phyloP scores from a whole-genome alignment of 30 jellyfish, hydroid and myxozoan genomes.

The Chrysaora quinquecirrha region DNA sequence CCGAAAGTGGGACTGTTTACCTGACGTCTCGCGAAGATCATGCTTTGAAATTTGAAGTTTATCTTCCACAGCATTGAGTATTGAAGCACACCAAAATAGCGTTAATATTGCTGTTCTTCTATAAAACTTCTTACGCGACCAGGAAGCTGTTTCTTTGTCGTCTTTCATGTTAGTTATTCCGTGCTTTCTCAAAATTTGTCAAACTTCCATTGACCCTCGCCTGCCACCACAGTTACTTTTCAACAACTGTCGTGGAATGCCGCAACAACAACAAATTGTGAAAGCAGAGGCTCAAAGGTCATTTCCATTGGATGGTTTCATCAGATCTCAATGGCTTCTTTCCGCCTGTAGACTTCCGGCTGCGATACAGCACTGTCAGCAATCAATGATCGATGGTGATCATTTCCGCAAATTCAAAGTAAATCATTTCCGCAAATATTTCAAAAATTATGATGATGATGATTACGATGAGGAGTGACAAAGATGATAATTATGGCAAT shows the following conservation, averaged over 20 bases:
- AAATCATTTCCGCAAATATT: too few species aligned
- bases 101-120: slow-evolving; percentile 76
- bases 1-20: neutral
- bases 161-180: neutral
- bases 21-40: slow-evolving; percentile 1
- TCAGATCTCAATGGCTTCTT: neutral
- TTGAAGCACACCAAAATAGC: slow-evolving; percentile 77
- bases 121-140: slow-evolving; percentile 63
- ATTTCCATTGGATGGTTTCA: neutral
- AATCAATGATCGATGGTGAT: too few species aligned
- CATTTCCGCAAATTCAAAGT: too few species aligned
- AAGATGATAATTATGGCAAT: too few species aligned
- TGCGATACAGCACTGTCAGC: too few species aligned
- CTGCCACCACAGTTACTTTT: neutral
- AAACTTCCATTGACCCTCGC: neutral
- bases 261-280: neutral
- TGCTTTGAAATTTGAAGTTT: slow-evolving; percentile 7
- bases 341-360: too few species aligned
- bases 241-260: neutral
- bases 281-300: neutral
- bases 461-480: too few species aligned
- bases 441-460: too few species aligned
- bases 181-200: neutral
- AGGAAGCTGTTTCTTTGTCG: slow-evolving; percentile 27
- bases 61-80: slow-evolving; percentile 79